phyloP scores from a whole-genome alignment of 1,140 invertebrate species.

The Drosophila kepulauana region DNA sequence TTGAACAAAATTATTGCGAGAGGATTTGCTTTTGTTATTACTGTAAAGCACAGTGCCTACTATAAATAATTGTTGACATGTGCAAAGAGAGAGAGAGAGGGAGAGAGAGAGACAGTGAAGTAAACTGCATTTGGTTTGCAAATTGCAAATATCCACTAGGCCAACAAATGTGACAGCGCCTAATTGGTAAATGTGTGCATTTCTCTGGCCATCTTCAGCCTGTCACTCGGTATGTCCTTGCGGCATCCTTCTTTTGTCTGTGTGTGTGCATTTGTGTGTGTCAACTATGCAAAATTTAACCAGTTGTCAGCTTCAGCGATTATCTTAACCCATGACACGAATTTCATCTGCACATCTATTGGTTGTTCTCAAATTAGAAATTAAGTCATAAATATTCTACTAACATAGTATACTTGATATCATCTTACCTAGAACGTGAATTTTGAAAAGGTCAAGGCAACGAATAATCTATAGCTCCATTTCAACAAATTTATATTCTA shows the following conservation, averaged over 20 bases:
- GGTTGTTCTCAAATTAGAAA: too few species aligned
- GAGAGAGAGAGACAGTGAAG: too few species aligned
- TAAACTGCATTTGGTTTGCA: too few species aligned
- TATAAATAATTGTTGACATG: too few species aligned
- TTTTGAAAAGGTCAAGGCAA: too few species aligned
- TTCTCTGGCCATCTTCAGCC: background rate
- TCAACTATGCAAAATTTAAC: conserved; percentile 28
- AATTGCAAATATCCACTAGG: conserved; percentile 32
- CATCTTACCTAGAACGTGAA: too few species aligned
- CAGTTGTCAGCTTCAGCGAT: conserved; percentile 19
- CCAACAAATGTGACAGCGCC: conserved; percentile 52
- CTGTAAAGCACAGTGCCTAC: background rate
- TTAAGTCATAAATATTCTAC: too few species aligned
- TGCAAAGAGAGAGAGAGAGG: too few species aligned
- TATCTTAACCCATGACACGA: conserved; percentile 32
- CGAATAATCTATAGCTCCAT: too few species aligned
- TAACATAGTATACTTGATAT: too few species aligned
- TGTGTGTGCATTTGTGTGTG: background rate
- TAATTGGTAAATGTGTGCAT: conserved; percentile 54
- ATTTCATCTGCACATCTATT: background rate
- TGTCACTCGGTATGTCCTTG: background rate
- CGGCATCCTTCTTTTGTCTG: too few species aligned
- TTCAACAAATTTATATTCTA: too few species aligned
- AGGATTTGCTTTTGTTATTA: background rate
- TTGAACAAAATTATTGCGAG: background rate